Base-by-base conservation (phyloP, 2,797 vertebrate genomes). In the Coreius guichenoti region DNA sequence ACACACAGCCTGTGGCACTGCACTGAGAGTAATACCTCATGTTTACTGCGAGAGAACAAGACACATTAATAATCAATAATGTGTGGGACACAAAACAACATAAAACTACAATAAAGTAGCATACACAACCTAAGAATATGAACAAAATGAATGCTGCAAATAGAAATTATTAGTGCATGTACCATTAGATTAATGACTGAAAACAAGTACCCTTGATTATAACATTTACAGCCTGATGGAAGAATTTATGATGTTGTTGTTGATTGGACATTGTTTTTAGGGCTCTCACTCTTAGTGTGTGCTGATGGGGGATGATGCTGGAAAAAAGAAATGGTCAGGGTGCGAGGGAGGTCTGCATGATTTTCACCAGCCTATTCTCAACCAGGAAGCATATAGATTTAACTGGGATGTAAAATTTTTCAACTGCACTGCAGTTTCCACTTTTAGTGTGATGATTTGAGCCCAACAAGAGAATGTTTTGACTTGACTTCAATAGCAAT, bases 21-120 rank as follows among this genome's bases (percentile, higher is more conserved):
- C n/a, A 23, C 51, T 58, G 29, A 74, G 72, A 54, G 73, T 33
- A 76, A 36, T 76, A 76, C 73, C 31, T 56, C 49, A 76, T 76
- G 58, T 68, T 68, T 80, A 63, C 45, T 68, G 45, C 19, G 7
- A n/a, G 45, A 19, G 26, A 67, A 69, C 29, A 56, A 56, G 12
- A 36, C 26, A 49, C 26, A 29, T 70, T 56, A 54, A 56, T 33
- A 56, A 56, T 76, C 49, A 76, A 36, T 76, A 14, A 23, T 76
- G 45, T 69, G 45, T 81, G 19, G 43, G 63, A 81, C 49, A 69
- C 80, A 19, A 56, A 72, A 69, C 31, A 56, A 36, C 74, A 36
- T 76, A 76, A 56, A 56, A 56, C 49, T 36, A 56, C 31, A 76
- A 36, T 21, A 56, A 56, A 76, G 3, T 31, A 76, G 11, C 49